Conservation (phyloP, 2,888 invertebrate genomes). For the Chrysolina americana region DNA sequence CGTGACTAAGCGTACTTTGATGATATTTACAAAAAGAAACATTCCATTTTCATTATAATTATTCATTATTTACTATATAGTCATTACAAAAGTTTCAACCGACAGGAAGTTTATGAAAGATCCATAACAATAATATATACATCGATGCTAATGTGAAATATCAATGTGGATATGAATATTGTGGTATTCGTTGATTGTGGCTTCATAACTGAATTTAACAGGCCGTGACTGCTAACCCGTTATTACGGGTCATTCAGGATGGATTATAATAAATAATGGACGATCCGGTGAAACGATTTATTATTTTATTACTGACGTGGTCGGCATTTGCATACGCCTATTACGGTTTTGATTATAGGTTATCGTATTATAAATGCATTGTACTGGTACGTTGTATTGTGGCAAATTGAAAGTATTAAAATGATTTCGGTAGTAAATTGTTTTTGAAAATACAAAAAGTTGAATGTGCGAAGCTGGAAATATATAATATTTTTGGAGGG, state of each 20-base stretch:
- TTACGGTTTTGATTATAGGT: conserved; percentile 45
- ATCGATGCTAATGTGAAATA: conserved; percentile 33
- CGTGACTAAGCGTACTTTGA: no score
- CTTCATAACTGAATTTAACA: conserved; percentile 39
- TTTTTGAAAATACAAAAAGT: not conserved
- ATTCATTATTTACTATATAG: conserved; percentile 12
- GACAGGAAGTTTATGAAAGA: not conserved
- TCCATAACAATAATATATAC: conserved; percentile 17
- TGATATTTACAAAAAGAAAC: no score
- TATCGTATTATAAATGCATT: conserved; percentile 41
- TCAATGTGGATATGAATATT: conserved; percentile 34
- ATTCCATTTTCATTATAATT: not conserved
- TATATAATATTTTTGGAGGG: not conserved
- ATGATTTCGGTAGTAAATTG: conserved; percentile 2
- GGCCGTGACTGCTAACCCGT: conserved; percentile 41
- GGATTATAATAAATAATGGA: conserved; percentile 46
- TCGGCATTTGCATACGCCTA: conserved; percentile 50
- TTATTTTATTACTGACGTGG: conserved; percentile 49
- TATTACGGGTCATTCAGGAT: conserved; percentile 49
- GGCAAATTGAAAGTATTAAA: conserved; percentile 24
- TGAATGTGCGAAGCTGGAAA: not conserved
- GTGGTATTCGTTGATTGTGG: conserved; percentile 23
- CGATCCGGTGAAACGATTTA: conserved; percentile 47
- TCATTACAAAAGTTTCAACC: not conserved
- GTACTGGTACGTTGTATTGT: conserved; percentile 23